Percentiles rank a stretch among this genome's conserved stretches.
Conservation (phyloP, 2,113 vertebrate genomes). For the Oryctolagus cuniculus region DNA sequence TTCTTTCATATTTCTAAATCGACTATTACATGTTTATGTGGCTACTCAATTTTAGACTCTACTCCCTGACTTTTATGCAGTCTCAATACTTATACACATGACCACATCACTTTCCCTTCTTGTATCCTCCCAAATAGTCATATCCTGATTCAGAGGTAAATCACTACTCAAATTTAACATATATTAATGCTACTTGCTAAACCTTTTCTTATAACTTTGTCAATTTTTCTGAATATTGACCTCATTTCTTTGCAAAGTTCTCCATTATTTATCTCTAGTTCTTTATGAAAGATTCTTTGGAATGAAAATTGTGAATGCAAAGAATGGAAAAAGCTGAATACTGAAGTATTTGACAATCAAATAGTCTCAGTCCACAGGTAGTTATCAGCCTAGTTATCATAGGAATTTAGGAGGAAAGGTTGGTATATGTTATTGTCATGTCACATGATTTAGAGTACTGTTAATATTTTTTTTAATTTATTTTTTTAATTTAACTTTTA, state of each 20-base stretch:
- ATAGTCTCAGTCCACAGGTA: not conserved
- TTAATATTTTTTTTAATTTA: too few relatives aligned
- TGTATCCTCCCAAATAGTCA: not conserved
- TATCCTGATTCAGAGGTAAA: not conserved
- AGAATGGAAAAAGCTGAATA: not conserved
- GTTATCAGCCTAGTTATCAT: not conserved
- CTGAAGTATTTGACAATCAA: slow-evolving; percentile 22
- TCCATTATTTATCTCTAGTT: not conserved
- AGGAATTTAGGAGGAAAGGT: not conserved
- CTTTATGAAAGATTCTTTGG: not conserved
- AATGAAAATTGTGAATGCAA: not conserved
- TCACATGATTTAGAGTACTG: not conserved
- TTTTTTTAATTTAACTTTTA: too few relatives aligned
- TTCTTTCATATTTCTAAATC: slow-evolving; percentile 23
- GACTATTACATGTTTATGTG: not conserved
- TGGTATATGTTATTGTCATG: not conserved
- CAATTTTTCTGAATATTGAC: not conserved
- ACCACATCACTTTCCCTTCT: not conserved
- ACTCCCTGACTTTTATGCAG: not conserved
- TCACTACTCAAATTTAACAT: slow-evolving; percentile 11
- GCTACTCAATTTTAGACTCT: not conserved
- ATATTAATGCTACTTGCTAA: not conserved
- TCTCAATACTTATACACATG: not conserved
- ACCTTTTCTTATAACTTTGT: not conserved
- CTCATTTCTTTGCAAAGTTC: not conserved